A percentile compares a stretch with the other conserved stretches of the same genome.
phyloP scores from a whole-genome alignment of 2,113 vertebrate genomes.

The Neofelis nebulosa region DNA sequence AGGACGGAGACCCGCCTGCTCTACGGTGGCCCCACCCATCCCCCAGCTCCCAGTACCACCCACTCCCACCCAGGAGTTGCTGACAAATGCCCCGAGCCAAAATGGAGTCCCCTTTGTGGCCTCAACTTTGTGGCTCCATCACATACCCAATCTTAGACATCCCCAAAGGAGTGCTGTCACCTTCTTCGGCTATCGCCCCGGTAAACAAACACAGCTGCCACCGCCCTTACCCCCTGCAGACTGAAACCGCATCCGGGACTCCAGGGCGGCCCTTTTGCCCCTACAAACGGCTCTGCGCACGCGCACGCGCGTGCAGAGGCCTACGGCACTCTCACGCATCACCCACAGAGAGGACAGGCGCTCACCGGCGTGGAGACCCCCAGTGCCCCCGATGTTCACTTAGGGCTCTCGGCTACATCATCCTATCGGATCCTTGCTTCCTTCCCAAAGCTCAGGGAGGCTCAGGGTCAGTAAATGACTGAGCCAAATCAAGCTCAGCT shows the following conservation, averaged over 20 bases:
- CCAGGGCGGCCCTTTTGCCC: background rate
- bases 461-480: background rate
- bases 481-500: background rate
- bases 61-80: background rate
- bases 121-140: background rate
- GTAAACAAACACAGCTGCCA: background rate
- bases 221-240: background rate
- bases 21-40: background rate
- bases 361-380: background rate
- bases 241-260: background rate
- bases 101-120: background rate
- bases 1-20: background rate
- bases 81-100: background rate
- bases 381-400: fast-evolving
- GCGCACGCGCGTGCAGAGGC: too few relatives aligned
- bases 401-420: fast-evolving
- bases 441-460: background rate
- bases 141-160: background rate
- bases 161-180: background rate
- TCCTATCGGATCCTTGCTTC: background rate
- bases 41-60: background rate
- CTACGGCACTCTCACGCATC: fast-evolving
- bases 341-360: background rate
- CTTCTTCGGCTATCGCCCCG: background rate
- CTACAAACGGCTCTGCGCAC: background rate